These are phyloP conservation scores for Leptobrachium ailaonicum DNA, from an alignment of 2,113 vertebrate species.

Conservation along the genomic window DNA sequence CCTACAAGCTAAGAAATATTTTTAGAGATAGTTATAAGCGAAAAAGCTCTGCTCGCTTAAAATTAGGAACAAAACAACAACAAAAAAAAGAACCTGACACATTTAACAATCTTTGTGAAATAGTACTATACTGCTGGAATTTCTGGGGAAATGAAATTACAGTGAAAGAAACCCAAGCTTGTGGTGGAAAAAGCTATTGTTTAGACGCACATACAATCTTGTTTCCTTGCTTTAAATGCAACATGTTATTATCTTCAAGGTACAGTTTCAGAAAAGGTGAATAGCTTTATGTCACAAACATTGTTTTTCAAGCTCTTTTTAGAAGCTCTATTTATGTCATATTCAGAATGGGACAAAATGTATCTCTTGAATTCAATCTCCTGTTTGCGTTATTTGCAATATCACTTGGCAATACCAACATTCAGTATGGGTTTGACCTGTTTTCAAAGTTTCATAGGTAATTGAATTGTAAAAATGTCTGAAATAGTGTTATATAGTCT, in stretches of 20 bases:
- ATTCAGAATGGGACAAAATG: too few relatives aligned
- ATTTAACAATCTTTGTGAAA: constrained; percentile 41
- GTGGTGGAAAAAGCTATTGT: constrained; percentile 36
- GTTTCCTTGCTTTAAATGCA: constrained; percentile 38
- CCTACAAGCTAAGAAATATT: constrained; percentile 33
- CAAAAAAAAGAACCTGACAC: constrained; percentile 42
- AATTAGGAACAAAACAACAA: constrained; percentile 40
- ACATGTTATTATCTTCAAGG: constrained; percentile 46
- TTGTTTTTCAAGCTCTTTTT: background rate
- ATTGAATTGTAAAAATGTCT: too few relatives aligned
- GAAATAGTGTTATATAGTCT: too few relatives aligned
- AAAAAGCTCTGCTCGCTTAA: constrained; percentile 36
- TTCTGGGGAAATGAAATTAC: constrained; percentile 39
- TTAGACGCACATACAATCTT: constrained; percentile 45
- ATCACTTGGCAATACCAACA: too few relatives aligned
- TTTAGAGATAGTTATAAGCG: constrained; percentile 33
- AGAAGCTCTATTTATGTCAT: too few relatives aligned
- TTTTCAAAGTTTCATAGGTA: too few relatives aligned
- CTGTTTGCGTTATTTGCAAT: too few relatives aligned
- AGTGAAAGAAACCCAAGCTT: constrained; percentile 30
- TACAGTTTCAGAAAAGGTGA: constrained; percentile 36
- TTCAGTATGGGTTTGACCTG: too few relatives aligned
- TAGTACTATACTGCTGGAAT: constrained; percentile 28
- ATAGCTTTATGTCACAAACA: constrained; percentile 38
- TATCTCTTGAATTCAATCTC: too few relatives aligned